These are phyloP conservation scores for Pocillopora verrucosa DNA, from an alignment of 64 coral and sea anemone genomes.

Conservation along the genomic window DNA sequence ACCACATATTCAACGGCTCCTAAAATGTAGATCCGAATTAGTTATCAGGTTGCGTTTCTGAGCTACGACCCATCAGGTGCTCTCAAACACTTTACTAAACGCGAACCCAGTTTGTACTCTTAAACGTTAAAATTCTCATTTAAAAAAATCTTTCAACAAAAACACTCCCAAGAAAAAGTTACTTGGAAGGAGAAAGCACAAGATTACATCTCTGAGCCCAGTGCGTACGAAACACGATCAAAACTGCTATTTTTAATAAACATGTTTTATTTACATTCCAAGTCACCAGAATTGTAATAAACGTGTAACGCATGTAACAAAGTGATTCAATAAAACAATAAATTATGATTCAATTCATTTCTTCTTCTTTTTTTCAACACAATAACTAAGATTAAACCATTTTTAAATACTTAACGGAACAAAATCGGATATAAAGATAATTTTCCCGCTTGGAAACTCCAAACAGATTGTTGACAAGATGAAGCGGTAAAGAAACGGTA, in stretches of 20 bases:
- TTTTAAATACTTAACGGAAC: neutral
- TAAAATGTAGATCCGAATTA: too few species aligned
- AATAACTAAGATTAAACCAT: constrained; percentile 2
- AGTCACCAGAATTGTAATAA: constrained; percentile 17
- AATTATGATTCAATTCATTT: constrained; percentile 25
- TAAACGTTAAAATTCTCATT: too few species aligned
- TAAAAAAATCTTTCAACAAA: too few species aligned
- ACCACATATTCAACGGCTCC: too few species aligned
- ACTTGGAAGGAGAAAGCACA: too few species aligned
- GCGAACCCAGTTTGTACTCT: too few species aligned
- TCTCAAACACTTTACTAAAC: too few species aligned
- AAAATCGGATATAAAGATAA: neutral
- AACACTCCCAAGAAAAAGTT: too few species aligned
- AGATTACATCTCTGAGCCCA: neutral
- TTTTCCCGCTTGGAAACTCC: neutral
- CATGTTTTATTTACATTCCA: constrained; percentile 39
- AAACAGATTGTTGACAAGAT: neutral
- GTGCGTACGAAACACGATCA: neutral
- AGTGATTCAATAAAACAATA: constrained; percentile 15
- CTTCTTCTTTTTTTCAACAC: neutral
- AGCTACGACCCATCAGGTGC: too few species aligned
- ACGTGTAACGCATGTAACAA: neutral
- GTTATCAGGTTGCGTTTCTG: too few species aligned
- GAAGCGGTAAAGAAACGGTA: neutral
- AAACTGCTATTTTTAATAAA: neutral